These are phyloP conservation scores for Spea bombifrons DNA, from an alignment of 2,113 vertebrate species.

Conservation along the genomic window DNA sequence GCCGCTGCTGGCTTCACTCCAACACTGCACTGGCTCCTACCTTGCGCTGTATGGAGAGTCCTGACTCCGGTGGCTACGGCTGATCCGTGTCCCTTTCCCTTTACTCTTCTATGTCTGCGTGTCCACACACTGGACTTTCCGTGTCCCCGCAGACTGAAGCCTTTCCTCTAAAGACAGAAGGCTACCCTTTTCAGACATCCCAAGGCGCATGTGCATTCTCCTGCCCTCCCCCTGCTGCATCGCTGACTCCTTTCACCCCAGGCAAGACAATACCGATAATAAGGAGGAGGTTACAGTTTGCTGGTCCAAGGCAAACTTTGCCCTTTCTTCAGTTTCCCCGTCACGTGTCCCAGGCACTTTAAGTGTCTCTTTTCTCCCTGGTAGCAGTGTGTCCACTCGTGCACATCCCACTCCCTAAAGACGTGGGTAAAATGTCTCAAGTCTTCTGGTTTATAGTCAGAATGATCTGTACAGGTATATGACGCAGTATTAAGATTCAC, in stretches of 20 bases:
- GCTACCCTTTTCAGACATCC: not conserved
- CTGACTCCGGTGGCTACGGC: not conserved
- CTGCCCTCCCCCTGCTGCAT: constrained; percentile 17
- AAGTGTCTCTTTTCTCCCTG: not conserved
- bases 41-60: not conserved
- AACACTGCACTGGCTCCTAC: not conserved
- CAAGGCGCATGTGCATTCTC: constrained; percentile 27
- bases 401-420: too few relatives aligned
- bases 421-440: too few relatives aligned
- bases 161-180: constrained; percentile 14
- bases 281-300: constrained; percentile 1
- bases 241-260: constrained; percentile 27
- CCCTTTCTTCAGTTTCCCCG: constrained; percentile 11
- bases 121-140: not conserved
- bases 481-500: too few relatives aligned
- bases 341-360: constrained; percentile 17
- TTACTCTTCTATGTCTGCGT: not conserved
- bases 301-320: constrained; percentile 3
- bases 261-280: constrained; percentile 30
- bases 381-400: not conserved
- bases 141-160: constrained; percentile 12
- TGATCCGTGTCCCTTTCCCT: not conserved
- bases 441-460: too few relatives aligned
- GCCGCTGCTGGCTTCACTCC: not conserved
- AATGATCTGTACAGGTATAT: too few relatives aligned